These are phyloP conservation scores for Trissolcus japonicus DNA, from an alignment of 2,888 invertebrate species.

Conservation along the genomic window DNA sequence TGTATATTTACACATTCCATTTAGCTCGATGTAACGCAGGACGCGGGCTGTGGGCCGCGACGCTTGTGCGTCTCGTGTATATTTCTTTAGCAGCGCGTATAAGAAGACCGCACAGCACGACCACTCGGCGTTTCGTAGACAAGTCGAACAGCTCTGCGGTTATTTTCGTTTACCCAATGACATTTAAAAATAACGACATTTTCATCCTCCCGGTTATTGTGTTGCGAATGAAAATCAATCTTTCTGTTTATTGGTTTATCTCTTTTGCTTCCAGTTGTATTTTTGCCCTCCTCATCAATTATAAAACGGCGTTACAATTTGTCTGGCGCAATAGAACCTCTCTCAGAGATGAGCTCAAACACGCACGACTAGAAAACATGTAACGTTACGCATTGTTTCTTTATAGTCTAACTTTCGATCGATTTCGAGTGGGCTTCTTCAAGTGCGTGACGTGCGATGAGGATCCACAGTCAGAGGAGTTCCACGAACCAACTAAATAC, in stretches of 20 bases:
- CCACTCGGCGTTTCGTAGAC: conserved; percentile 60
- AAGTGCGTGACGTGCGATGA: conserved; percentile 60
- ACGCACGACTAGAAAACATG: conserved; percentile 36
- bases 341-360: not conserved
- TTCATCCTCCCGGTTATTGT: not conserved
- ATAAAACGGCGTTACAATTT: conserved; percentile 8
- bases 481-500: conserved; percentile 70
- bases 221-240: too few relatives aligned
- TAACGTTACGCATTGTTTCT: conserved; percentile 43
- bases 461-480: conserved; percentile 61
- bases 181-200: conserved; percentile 29
- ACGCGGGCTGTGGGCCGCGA: conserved; percentile 69
- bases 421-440: conserved; percentile 46
- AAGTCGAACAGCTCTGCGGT: conserved; percentile 30
- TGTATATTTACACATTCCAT: conserved; percentile 75
- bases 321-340: conserved; percentile 5
- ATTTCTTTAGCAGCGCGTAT: conserved; percentile 69
- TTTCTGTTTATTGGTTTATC: not conserved
- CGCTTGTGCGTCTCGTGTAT: conserved; percentile 74
- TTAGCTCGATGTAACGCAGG: conserved; percentile 73
- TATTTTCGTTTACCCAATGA: conserved; percentile 28
- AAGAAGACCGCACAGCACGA: conserved; percentile 65
- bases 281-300: not conserved
- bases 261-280: not conserved
- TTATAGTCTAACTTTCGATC: conserved; percentile 49